phyloP scores from a whole-genome alignment of 2,888 invertebrate genomes.

The Eupithecia subumbrata region DNA sequence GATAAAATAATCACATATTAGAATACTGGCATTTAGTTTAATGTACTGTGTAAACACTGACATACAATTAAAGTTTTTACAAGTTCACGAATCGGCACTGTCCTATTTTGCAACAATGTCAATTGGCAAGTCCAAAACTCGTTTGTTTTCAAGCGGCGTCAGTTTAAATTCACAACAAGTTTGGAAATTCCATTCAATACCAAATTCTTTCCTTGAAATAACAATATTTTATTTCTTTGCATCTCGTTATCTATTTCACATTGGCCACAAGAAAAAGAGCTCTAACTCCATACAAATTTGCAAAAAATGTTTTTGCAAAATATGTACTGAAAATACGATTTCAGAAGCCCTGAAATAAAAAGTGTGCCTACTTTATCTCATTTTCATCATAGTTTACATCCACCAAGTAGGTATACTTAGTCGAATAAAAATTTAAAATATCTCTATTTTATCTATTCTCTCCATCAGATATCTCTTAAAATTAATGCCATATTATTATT shows the following conservation, averaged over 20 bases:
- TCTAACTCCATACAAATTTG: background rate
- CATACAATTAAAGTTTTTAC: background rate
- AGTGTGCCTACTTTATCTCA: too few species aligned
- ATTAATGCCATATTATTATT: too few species aligned
- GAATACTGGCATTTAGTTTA: too few species aligned
- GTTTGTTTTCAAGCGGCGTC: conserved; percentile 7
- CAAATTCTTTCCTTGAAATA: conserved; percentile 1
- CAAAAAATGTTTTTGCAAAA: too few species aligned
- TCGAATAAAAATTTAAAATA: too few species aligned
- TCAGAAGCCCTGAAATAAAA: too few species aligned
- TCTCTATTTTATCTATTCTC: too few species aligned
- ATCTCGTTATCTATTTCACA: background rate
- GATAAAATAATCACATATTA: too few species aligned
- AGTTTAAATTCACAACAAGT: conserved; percentile 14
- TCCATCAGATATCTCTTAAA: too few species aligned
- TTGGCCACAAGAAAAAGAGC: background rate
- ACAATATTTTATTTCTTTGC: background rate
- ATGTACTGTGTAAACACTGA: background rate
- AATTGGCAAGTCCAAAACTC: conserved; percentile 16
- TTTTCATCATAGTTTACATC: too few species aligned
- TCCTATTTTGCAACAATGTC: conserved; percentile 2
- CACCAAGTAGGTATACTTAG: too few species aligned
- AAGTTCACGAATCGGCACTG: background rate
- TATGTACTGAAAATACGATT: too few species aligned
- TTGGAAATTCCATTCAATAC: conserved; percentile 12